These are phyloP conservation scores for Epinotia brunnichana DNA, from an alignment of 2,888 invertebrate species.

Conservation along the genomic window DNA sequence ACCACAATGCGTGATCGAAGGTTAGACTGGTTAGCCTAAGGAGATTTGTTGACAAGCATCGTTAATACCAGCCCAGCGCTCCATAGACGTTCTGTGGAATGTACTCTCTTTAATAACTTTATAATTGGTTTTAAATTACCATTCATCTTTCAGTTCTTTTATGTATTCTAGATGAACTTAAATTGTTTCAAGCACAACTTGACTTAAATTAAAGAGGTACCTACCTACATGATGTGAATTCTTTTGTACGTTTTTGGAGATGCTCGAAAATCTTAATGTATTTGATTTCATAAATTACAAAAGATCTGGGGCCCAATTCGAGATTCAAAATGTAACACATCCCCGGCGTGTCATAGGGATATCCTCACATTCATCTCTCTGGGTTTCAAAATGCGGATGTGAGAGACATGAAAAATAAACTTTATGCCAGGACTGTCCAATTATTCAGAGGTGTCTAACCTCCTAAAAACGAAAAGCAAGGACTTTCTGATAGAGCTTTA, in stretches of 20 bases:
- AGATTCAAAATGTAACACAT: neutral
- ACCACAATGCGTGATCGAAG: neutral
- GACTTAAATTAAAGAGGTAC: neutral
- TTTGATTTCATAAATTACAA: neutral
- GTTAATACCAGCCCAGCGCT: constrained; percentile 48
- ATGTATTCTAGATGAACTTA: constrained; percentile 14
- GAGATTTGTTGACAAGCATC: neutral
- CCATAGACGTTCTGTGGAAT: constrained; percentile 62
- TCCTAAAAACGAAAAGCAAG: too few relatives aligned
- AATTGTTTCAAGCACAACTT: constrained; percentile 5
- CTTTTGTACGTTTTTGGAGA: neutral
- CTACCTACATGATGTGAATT: neutral
- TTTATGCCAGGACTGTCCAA: too few relatives aligned
- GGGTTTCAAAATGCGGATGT: too few relatives aligned
- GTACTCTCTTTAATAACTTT: constrained; percentile 48
- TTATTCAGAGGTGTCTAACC: too few relatives aligned
- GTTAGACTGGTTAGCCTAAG: neutral
- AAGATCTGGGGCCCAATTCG: neutral
- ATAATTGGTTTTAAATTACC: constrained; percentile 44
- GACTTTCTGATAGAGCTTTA: too few relatives aligned
- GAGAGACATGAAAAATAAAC: neutral
- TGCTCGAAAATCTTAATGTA: neutral
- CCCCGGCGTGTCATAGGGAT: too few relatives aligned
- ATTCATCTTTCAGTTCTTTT: constrained; percentile 40
- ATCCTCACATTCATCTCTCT: neutral